phyloP scores from a whole-genome alignment of 2,113 vertebrate genomes.

The Apistogramma diplotaenia region DNA sequence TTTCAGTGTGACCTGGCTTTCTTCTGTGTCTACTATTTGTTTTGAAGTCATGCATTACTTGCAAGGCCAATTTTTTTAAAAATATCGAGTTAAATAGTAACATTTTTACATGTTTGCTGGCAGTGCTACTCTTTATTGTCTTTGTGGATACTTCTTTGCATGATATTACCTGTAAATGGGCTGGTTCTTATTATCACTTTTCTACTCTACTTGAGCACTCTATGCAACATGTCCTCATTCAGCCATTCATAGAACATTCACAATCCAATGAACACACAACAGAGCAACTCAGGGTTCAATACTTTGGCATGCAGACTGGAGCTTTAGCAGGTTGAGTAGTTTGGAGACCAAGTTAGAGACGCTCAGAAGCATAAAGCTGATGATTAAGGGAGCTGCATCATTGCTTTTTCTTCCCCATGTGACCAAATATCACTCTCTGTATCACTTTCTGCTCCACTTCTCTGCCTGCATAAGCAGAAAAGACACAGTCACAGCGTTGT shows the following conservation, averaged over 20 bases:
- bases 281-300: no score
- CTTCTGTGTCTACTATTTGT: neutral
- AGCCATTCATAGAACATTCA: no score
- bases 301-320: no score
- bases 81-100: neutral
- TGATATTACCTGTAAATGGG: neutral
- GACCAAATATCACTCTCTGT: neutral
- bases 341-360: neutral
- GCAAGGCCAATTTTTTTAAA: accelerated
- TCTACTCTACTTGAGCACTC: no score
- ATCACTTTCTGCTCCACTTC: neutral
- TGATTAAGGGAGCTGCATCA: neutral
- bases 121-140: neutral
- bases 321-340: neutral
- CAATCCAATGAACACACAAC: no score
- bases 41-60: neutral
- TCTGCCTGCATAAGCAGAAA: accelerated
- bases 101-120: neutral
- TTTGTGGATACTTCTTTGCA: neutral
- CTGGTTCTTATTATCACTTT: no score
- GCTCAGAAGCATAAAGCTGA: neutral
- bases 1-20: neutral
- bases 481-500: neutral
- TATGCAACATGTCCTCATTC: no score
- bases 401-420: accelerated